Base-by-base conservation (phyloP, 2,888 invertebrate genomes). In the Xylota sylvarum region DNA sequence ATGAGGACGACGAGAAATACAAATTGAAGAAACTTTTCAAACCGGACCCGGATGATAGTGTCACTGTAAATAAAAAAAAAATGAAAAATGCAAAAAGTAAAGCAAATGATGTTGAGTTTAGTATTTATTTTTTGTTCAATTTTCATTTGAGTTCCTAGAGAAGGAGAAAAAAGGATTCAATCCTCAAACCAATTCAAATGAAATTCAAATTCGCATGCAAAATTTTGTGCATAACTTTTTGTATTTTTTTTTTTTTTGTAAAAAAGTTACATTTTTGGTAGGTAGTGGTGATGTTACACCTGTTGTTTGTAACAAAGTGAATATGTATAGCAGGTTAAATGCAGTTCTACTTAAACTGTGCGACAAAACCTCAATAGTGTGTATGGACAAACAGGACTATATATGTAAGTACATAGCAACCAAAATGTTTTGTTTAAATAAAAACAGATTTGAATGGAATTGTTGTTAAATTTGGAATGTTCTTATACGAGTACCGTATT, bases 41-140 rank as follows among this genome's bases (percentile, higher is more conserved):
- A 17, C 90, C 90, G 43, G 92, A 90, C 48, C 90, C 90, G 35
- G 92, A 92, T 72, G 92, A 92, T 48, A 91, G 89, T 67, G 92
- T 92, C 78, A 92, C 92, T 92, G 89, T 35, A 91, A 90, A 62
- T 37, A 72, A 72, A 60, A 65, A 32, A 52, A 73, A 56, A n/a
- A n/a, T n/a, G n/a, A n/a, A n/a, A n/a, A n/a, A n/a, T n/a, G n/a
- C n/a, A n/a, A n/a, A n/a, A 40, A 37, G 5, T 48, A 64, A 46
- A 46, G 32, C 10, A 30, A 60, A 60, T 27, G 9, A 40, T n/a
- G 17, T 64, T 64, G n/a, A 60, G 27, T 14, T 55, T 14, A 30
- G 6, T 6, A 14, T n/a, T 3, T n/a, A 40, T n/a, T 37, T 12
- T 12, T 12, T n/a, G 6, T 17, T 32, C 5, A 32, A 32, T 7